phyloP scores from a whole-genome alignment of 2,888 invertebrate species.

The Lobophora halterata region DNA sequence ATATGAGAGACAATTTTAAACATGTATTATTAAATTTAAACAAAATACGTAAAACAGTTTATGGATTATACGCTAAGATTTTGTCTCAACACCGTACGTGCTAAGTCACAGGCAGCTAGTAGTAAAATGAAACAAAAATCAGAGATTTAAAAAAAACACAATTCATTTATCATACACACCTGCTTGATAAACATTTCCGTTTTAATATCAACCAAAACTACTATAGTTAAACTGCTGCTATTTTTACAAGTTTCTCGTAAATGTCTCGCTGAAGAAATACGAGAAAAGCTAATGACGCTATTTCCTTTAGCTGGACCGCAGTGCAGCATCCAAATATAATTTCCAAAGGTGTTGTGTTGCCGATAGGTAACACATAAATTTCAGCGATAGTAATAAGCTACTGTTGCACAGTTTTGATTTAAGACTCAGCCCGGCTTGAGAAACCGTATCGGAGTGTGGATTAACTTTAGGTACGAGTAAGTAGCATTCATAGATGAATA shows the following conservation, averaged over 20 bases:
- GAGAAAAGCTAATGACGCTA: constrained; percentile 74
- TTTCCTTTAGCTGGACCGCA: constrained; percentile 53
- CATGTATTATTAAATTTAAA: too few species aligned
- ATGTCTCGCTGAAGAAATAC: constrained; percentile 68
- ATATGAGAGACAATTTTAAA: too few species aligned
- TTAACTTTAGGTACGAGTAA: too few species aligned
- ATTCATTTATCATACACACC: constrained; percentile 3
- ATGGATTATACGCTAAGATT: too few species aligned
- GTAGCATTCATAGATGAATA: too few species aligned
- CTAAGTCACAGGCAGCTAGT: too few species aligned
- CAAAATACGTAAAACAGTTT: too few species aligned
- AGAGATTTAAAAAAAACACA: background rate
- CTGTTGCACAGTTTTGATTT: constrained; percentile 62
- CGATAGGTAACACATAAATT: constrained; percentile 75
- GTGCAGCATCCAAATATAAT: constrained; percentile 59
- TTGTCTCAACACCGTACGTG: too few species aligned
- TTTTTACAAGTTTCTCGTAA: constrained; percentile 55
- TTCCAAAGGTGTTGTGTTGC: constrained; percentile 65
- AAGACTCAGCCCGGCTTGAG: constrained; percentile 49
- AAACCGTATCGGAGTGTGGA: constrained; percentile 49
- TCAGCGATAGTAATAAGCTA: constrained; percentile 65
- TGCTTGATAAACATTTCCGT: constrained; percentile 6
- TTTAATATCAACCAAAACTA: constrained; percentile 20
- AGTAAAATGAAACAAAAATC: too few species aligned
- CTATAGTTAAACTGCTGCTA: constrained; percentile 43